Evolutionary conservation across 2,113 vertebrate genomes (phyloP), one percentile per base, ranked within the genome.

Genomic region (Sinocyclocheilus rhinocerous): DNA sequence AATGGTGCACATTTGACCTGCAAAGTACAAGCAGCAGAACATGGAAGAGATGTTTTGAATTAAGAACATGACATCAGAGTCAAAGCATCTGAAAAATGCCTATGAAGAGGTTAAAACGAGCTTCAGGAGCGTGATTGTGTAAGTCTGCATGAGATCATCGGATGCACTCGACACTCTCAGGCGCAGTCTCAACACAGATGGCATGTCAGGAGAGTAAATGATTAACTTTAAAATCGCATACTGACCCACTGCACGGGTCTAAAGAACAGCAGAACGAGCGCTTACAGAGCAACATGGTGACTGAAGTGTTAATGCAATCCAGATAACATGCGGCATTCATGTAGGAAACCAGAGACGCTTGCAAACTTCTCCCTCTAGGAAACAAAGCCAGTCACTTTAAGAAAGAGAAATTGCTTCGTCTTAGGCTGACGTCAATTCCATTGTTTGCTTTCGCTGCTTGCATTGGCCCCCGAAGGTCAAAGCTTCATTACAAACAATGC

Each of bases 141-240:
- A 72, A 83, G 82, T 76, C 11, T 69, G 22, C 42, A 86, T 85
- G 86, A 89, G 80, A 42, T 87, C 88, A 89, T 79, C 11, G 24
- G 45, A 84, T 0, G 1, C 67, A 6, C 52, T 50, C 9, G 42
- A 84, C 1, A 1, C 75, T 6, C 50, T 55, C 15, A 81, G 76
- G 50, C 73, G 13, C 36, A 50, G 79, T 67, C 88, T 82, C 26
- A 57, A 69, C 76, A 79, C 86, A 89, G 61, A 89, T 77, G 80
- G 80, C 61, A 85, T 55, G 84, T 80, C 69, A 67, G 70, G 52
- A 75, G 86, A 86, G 86, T 89, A 76, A 88, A 89, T 84, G 55
- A 89, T 89, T 88, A 73, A 89, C 89, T 86, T 80, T 76, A 55
- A 61, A 82, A 82, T 72, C 83, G n/a, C 55, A 10, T 6, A 70